Evolutionary conservation across 2,113 vertebrate species (phyloP).

Genomic region (Myiagra hebetior): DNA sequence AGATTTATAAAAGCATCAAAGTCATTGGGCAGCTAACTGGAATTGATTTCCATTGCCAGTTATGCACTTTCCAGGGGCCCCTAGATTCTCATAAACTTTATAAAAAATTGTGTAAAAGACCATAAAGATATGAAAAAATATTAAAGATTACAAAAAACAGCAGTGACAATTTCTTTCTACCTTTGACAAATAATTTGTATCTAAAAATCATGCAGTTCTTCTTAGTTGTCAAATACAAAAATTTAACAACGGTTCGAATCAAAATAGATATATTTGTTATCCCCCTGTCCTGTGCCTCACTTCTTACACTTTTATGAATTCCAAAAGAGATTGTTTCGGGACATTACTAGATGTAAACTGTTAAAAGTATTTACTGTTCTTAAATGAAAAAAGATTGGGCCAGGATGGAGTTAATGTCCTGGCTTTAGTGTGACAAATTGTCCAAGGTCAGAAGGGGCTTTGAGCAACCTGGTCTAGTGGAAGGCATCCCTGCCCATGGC

Average conservation of each 20-base stretch:
- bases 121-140: not conserved
- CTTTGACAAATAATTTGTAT: not conserved
- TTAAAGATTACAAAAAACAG: not conserved
- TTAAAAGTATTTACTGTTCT: not conserved
- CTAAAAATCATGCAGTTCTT: not conserved
- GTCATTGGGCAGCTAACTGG: not conserved
- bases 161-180: not conserved
- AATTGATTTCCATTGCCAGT: not conserved
- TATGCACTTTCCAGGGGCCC: not conserved
- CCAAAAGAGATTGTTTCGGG: not conserved
- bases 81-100: not conserved
- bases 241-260: not conserved
- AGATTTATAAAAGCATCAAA: not conserved
- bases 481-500: not conserved
- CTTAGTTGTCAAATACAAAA: not conserved
- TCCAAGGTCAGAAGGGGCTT: not conserved
- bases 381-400: not conserved
- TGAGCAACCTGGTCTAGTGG: not conserved
- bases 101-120: not conserved
- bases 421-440: not conserved
- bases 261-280: not conserved
- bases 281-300: not conserved
- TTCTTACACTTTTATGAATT: not conserved
- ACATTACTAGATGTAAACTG: not conserved
- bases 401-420: not conserved